Conservation (phyloP, 2,888 invertebrate species). For the Trichopoda pennipes region DNA sequence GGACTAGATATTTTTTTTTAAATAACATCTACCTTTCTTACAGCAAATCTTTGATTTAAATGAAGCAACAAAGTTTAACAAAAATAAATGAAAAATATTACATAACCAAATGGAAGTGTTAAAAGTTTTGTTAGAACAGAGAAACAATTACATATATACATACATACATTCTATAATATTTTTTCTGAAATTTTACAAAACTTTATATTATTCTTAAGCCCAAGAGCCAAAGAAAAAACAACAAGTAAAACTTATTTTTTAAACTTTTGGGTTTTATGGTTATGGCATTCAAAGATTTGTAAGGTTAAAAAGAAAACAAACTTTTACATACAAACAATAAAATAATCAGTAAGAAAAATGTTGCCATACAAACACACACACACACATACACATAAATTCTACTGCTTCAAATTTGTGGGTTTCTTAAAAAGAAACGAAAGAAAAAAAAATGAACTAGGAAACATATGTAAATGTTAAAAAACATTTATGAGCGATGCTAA, state of each 20-base stretch:
- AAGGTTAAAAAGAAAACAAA: slow-evolving; percentile 37
- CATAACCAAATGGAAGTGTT: slow-evolving; percentile 31
- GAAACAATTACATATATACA: not conserved
- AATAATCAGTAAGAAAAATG: not conserved
- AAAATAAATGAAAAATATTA: not conserved
- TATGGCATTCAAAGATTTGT: slow-evolving; percentile 54
- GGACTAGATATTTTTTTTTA: too few relatives aligned
- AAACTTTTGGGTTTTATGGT: slow-evolving; percentile 48
- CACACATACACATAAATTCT: not conserved
- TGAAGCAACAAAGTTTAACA: not conserved
- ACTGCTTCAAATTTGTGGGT: not conserved
- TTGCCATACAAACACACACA: not conserved
- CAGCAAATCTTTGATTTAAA: not conserved
- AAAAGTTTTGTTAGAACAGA: slow-evolving; percentile 28
- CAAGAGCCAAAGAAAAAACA: slow-evolving; percentile 8
- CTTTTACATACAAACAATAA: not conserved
- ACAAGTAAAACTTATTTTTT: slow-evolving; percentile 2
- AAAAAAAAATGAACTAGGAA: not conserved
- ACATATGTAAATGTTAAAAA: slow-evolving; percentile 22
- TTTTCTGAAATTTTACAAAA: slow-evolving; percentile 17
- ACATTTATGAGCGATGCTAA: slow-evolving; percentile 33
- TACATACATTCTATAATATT: slow-evolving; percentile 2
- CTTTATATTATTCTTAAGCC: slow-evolving; percentile 9
- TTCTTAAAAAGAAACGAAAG: not conserved
- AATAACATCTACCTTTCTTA: not conserved